These are phyloP conservation scores for Phyllotreta cruciferae DNA, from an alignment of 2,888 invertebrate genomes.

Conservation along the genomic window DNA sequence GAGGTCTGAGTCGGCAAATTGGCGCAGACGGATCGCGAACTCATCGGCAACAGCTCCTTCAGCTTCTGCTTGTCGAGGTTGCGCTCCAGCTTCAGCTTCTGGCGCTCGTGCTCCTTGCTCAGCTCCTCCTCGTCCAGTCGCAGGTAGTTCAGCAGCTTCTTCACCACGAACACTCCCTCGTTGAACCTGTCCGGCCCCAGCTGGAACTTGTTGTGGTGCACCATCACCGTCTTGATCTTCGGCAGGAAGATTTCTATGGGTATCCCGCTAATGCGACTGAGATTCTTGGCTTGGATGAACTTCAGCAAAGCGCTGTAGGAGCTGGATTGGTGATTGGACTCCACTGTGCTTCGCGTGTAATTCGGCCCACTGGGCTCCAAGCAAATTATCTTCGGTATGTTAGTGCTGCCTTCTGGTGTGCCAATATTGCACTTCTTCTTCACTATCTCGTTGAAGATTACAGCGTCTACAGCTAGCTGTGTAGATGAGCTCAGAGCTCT, in stretches of 20 bases:
- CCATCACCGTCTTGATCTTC: conserved; percentile 5
- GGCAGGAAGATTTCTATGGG: not conserved
- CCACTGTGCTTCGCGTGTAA: conserved; percentile 3
- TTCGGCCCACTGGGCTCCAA: conserved; percentile 14
- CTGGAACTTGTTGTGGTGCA: conserved; percentile 11
- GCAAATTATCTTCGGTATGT: conserved; percentile 8
- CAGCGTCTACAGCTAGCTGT: conserved; percentile 10
- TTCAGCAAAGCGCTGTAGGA: conserved; percentile 13
- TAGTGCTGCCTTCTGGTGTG: not conserved
- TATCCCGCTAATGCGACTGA: not conserved
- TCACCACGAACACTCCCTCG: conserved; percentile 3
- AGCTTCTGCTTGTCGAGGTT: not conserved
- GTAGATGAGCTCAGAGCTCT: conserved; percentile 2
- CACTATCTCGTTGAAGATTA: conserved; percentile 1
- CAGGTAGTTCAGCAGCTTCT: conserved; percentile 5
- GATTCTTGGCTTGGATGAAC: conserved; percentile 4
- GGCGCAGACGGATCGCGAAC: conserved; percentile 1
- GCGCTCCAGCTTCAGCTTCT: not conserved
- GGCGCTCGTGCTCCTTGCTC: conserved; percentile 6
- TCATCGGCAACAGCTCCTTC: conserved; percentile 1
- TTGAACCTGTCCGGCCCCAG: conserved; percentile 8
- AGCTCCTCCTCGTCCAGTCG: conserved; percentile 2
- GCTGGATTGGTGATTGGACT: conserved; percentile 2
- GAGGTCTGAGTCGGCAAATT: conserved; percentile 5
- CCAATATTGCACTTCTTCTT: conserved; percentile 2